These are phyloP conservation scores for Alfaro cultratus DNA, from an alignment of 2,797 vertebrate species.

Conservation along the genomic window DNA sequence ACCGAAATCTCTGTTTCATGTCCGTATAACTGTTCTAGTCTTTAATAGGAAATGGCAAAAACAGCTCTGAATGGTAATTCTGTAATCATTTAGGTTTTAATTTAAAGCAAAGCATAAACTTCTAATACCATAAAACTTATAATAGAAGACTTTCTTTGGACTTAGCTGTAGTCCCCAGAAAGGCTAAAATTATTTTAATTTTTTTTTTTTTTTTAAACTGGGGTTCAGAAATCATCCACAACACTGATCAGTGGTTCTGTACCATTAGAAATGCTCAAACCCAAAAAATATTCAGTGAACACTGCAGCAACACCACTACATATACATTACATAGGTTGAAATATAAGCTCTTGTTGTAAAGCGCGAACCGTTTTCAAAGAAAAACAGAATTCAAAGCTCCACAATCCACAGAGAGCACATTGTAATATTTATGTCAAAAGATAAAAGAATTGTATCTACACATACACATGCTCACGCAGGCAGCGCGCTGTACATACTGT, in stretches of 20 bases:
- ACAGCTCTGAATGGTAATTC: neutral
- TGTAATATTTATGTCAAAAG: slow-evolving; percentile 38
- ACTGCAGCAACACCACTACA: slow-evolving; percentile 4
- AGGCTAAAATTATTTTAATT: neutral
- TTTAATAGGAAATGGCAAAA: neutral
- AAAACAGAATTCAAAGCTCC: neutral
- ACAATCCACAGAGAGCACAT: slow-evolving; percentile 13
- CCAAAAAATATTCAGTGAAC: neutral
- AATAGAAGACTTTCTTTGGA: neutral
- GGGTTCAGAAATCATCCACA: neutral
- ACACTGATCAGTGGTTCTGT: neutral
- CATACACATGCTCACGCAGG: slow-evolving; percentile 14
- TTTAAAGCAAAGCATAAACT: neutral
- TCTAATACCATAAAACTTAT: neutral
- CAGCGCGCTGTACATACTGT: slow-evolving; percentile 28
- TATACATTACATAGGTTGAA: neutral
- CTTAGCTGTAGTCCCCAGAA: neutral
- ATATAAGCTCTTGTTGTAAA: neutral
- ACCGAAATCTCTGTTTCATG: neutral
- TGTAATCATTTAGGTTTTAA: neutral
- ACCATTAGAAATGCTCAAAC: too few relatives aligned
- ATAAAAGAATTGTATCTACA: slow-evolving; percentile 18
- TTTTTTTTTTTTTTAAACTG: too few relatives aligned
- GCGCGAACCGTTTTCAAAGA: slow-evolving; percentile 7
- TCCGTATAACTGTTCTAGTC: neutral